phyloP scores from a whole-genome alignment of 2,113 vertebrate genomes.

The Okapia johnstoni region DNA sequence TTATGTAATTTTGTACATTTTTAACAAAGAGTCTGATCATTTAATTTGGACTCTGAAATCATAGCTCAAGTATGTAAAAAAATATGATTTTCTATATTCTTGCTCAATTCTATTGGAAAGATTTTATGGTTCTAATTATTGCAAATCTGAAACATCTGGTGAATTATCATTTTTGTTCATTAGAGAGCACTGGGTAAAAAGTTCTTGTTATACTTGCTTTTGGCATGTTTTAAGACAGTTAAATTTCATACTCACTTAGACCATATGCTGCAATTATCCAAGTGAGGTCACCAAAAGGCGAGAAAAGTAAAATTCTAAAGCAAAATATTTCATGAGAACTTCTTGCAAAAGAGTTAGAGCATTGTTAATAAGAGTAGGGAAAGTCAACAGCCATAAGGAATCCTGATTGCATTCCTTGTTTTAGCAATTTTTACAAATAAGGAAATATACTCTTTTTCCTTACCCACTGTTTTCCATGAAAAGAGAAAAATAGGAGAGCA shows the following conservation, averaged over 20 bases:
- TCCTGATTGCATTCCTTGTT: neutral
- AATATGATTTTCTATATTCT: slow-evolving; percentile 2
- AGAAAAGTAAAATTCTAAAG: slow-evolving; percentile 18
- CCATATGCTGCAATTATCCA: slow-evolving; percentile 60
- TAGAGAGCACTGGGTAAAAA: slow-evolving; percentile 58
- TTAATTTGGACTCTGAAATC: neutral
- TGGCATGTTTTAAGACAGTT: slow-evolving; percentile 64
- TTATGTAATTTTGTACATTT: neutral
- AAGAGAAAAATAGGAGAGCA: neutral
- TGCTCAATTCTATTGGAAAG: slow-evolving; percentile 33
- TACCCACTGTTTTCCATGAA: neutral
- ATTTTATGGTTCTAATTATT: slow-evolving; percentile 64
- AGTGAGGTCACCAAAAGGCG: slow-evolving; percentile 60
- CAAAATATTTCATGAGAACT: neutral
- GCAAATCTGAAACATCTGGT: slow-evolving; percentile 62
- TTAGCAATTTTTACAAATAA: neutral
- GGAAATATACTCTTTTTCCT: neutral
- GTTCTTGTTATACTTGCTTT: slow-evolving; percentile 53
- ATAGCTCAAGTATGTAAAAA: slow-evolving; percentile 28
- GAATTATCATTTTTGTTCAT: slow-evolving; percentile 70
- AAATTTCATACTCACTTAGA: slow-evolving; percentile 43
- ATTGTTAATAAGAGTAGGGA: neutral
- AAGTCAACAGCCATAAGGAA: neutral
- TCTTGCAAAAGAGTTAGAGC: neutral
- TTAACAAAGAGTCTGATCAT: neutral